phyloP scores from a whole-genome alignment of 2,797 vertebrate species.

The Okamejei kenojei region DNA sequence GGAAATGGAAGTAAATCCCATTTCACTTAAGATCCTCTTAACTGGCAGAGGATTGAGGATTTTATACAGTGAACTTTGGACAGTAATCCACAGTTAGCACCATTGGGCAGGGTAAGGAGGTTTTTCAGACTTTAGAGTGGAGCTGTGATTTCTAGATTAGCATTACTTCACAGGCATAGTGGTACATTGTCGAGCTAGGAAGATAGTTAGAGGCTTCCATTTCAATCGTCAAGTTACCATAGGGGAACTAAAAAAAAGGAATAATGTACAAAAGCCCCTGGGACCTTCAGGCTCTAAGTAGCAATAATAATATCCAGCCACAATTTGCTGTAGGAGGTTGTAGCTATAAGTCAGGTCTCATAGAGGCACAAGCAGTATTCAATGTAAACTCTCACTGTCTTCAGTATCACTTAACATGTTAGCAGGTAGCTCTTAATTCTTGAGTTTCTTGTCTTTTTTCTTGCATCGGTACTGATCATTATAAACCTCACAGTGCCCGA shows the following conservation, averaged over 20 bases:
- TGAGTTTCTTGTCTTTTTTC: neutral
- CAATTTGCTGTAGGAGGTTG: constrained; percentile 19
- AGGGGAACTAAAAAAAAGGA: neutral
- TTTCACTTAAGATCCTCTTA: neutral
- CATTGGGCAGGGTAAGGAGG: neutral
- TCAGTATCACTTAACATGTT: neutral
- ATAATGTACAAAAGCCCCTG: neutral
- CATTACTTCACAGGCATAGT: neutral
- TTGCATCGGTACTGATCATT: neutral
- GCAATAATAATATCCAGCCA: constrained; percentile 4
- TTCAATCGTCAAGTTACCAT: neutral
- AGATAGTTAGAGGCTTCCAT: neutral
- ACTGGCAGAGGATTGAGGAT: neutral
- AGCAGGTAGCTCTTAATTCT: neutral
- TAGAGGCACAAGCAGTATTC: neutral
- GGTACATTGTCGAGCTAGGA: neutral
- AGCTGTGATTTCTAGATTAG: neutral
- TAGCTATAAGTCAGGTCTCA: neutral
- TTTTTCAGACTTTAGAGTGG: neutral
- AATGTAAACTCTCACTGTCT: neutral
- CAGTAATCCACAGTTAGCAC: neutral
- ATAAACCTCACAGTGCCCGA: neutral
- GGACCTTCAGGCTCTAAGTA: neutral
- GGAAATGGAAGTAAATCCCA: constrained; percentile 5
- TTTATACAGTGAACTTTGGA: neutral